A percentile compares a stretch with the other conserved stretches of the same genome.
phyloP scores from a whole-genome alignment of 2,888 invertebrate species.

The Metellina segmentata region DNA sequence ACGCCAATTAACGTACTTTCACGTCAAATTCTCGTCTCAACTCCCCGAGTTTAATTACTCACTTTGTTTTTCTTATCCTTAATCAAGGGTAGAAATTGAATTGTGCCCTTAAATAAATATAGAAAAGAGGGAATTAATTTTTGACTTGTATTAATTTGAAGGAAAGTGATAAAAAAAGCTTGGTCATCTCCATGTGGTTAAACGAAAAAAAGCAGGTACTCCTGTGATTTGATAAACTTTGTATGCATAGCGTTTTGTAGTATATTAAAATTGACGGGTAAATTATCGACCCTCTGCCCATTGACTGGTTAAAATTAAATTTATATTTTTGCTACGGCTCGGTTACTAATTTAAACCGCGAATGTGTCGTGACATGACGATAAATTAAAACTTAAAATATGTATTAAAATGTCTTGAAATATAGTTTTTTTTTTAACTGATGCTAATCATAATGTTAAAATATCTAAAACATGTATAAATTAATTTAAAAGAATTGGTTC shows the following conservation, averaged over 20 bases:
- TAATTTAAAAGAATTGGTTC: no score
- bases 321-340: background rate
- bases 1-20: conserved; percentile 69
- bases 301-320: background rate
- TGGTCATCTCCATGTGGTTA: background rate
- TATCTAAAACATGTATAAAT: no score
- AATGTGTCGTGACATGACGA: no score
- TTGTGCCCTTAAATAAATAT: conserved; percentile 59
- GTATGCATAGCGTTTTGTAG: background rate
- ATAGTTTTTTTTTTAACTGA: no score
- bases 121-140: conserved; percentile 51
- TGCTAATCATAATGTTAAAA: no score
- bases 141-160: conserved; percentile 22
- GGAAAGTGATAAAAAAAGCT: background rate
- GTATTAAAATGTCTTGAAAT: no score
- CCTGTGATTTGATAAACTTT: conserved; percentile 4
- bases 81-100: conserved; percentile 54
- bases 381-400: no score
- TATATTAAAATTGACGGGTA: background rate
- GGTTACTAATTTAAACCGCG: no score
- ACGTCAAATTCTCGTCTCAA: conserved; percentile 64
- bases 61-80: conserved; percentile 67
- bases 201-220: background rate
- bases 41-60: conserved; percentile 53
- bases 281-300: background rate